Evolutionary conservation across 1,140 invertebrate genomes (phyloP).

Genomic region (Tetragnatha versicolor): DNA sequence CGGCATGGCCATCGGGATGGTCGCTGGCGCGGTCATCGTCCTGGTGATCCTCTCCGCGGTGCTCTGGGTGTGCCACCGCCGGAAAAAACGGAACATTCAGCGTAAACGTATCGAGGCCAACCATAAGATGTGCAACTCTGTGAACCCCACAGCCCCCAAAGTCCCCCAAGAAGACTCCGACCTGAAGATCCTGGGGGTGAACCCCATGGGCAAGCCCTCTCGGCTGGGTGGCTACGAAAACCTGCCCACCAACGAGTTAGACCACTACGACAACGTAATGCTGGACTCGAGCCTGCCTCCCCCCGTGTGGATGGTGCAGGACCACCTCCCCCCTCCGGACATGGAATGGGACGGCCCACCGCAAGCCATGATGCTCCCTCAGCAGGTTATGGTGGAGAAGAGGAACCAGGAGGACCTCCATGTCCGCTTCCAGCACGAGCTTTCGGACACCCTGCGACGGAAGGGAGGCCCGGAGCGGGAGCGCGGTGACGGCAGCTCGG

Average conservation of each 20-base stretch:
- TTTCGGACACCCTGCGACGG: slow-evolving; percentile 38
- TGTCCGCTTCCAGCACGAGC: slow-evolving; percentile 48
- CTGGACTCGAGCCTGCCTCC: slow-evolving; percentile 9
- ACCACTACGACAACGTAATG: slow-evolving; percentile 50
- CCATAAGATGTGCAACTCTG: slow-evolving; percentile 52
- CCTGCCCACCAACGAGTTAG: slow-evolving; percentile 61
- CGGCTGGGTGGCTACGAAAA: slow-evolving; percentile 60
- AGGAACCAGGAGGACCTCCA: slow-evolving; percentile 39
- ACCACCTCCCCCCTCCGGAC: slow-evolving; percentile 32
- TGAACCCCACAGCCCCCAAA: slow-evolving; percentile 39
- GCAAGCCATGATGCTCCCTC: slow-evolving; percentile 28
- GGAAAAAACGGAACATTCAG: slow-evolving; percentile 23
- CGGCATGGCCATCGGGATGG: slow-evolving; percentile 80
- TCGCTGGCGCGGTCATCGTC: slow-evolving; percentile 71
- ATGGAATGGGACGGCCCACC: slow-evolving; percentile 38
- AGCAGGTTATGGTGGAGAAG: slow-evolving; percentile 27
- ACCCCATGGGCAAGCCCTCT: slow-evolving; percentile 70
- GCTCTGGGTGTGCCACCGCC: slow-evolving; percentile 62
- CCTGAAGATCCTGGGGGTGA: slow-evolving; percentile 39
- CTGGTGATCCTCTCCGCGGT: slow-evolving; percentile 78
- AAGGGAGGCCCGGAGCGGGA: slow-evolving; percentile 46
- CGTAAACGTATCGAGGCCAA: slow-evolving; percentile 44
- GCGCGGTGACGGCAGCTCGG: slow-evolving; percentile 56
- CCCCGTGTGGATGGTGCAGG: slow-evolving; percentile 45
- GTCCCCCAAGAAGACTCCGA: slow-evolving; percentile 44